phyloP scores from a whole-genome alignment of 2,113 vertebrate species.

The Camelus dromedarius region DNA sequence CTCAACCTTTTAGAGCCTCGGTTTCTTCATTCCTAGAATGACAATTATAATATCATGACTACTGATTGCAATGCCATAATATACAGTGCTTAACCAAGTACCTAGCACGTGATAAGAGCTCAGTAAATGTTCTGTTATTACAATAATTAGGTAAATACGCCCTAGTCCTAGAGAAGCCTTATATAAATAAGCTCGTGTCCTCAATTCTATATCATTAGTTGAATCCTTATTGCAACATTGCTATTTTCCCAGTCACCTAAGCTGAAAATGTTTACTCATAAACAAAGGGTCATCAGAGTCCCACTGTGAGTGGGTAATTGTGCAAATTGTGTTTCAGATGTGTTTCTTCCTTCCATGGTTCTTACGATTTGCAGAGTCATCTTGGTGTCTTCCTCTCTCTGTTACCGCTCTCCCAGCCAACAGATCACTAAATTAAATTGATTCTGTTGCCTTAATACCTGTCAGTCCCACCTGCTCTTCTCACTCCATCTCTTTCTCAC shows the following conservation, averaged over 20 bases:
- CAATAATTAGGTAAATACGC: not conserved
- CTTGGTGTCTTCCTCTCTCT: not conserved
- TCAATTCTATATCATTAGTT: not conserved
- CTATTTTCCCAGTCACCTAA: not conserved
- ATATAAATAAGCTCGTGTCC: not conserved
- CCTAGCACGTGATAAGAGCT: not conserved
- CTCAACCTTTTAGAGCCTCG: not conserved
- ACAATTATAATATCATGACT: not conserved
- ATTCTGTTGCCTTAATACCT: not conserved
- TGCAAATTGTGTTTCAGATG: not conserved
- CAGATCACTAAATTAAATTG: not conserved
- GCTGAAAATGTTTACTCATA: not conserved
- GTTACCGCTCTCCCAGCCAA: not conserved
- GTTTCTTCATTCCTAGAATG: constrained; percentile 31
- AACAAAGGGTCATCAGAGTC: not conserved
- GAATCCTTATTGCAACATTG: not conserved
- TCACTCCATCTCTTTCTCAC: not conserved
- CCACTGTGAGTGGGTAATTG: not conserved
- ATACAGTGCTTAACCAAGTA: not conserved
- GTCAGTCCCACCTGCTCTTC: not conserved
- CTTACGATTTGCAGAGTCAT: not conserved
- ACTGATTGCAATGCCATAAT: not conserved
- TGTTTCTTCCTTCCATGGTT: not conserved
- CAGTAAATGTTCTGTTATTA: not conserved
- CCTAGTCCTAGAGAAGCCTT: not conserved